Evolutionary conservation across 2,113 vertebrate species (phyloP).

Genomic region (Narcine bancroftii): DNA sequence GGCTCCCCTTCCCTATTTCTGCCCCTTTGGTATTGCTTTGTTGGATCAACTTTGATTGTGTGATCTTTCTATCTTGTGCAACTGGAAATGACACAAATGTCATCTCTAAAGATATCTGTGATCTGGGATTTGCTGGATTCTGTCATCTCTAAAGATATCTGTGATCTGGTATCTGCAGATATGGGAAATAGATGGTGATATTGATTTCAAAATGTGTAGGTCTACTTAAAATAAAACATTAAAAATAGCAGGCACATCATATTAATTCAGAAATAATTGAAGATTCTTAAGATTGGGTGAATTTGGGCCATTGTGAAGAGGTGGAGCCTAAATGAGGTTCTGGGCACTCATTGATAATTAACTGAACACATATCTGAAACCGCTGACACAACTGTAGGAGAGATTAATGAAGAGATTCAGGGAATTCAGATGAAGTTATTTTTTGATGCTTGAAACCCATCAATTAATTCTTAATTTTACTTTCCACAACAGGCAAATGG

Average conservation of each 20-base stretch:
- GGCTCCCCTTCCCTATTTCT: background rate
- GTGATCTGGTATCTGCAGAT: background rate
- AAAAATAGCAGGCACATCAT: background rate
- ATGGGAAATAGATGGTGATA: background rate
- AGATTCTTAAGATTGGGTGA: background rate
- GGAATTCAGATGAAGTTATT: background rate
- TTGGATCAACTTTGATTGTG: background rate
- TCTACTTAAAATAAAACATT: background rate
- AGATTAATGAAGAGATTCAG: background rate
- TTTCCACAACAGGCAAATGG: background rate
- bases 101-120: background rate
- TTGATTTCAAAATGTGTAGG: background rate
- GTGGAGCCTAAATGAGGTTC: background rate
- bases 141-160: background rate
- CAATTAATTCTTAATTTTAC: background rate
- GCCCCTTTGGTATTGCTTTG: background rate
- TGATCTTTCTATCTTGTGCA: background rate
- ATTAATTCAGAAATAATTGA: background rate
- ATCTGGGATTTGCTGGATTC: background rate
- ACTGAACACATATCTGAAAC: background rate
- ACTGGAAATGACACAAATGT: background rate
- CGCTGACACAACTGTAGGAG: background rate
- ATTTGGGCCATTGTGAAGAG: background rate
- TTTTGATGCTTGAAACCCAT: background rate
- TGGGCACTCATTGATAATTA: background rate